Percentiles rank a stretch among this genome's conserved stretches.
Conservation (phyloP, 1,140 invertebrate species). For the Frieseomelitta varia region DNA sequence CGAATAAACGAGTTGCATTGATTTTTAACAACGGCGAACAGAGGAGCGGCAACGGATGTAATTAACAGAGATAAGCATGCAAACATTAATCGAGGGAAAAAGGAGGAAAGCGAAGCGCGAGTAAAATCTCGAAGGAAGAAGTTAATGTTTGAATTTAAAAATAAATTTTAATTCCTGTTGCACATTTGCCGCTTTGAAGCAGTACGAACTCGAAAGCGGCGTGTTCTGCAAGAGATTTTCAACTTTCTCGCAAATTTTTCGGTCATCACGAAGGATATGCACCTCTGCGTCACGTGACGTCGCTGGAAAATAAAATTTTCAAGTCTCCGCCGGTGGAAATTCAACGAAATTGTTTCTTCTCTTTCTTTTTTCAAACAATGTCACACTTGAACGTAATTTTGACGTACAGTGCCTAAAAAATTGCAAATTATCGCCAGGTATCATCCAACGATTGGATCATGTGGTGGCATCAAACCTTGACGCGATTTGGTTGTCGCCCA, state of each 20-base stretch:
- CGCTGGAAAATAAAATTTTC: background rate
- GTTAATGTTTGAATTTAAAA: background rate
- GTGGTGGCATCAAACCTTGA: slow-evolving; percentile 84
- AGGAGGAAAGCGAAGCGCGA: background rate
- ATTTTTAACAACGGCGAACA: background rate
- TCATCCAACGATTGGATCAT: slow-evolving; percentile 77
- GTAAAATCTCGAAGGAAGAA: background rate
- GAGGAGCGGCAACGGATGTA: background rate
- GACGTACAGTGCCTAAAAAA: no score
- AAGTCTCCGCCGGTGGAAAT: no score
- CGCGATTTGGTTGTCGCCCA: slow-evolving; percentile 87
- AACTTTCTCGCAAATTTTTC: background rate
- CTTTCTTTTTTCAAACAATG: background rate
- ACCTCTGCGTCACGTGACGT: no score
- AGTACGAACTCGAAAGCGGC: background rate
- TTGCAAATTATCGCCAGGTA: slow-evolving; percentile 49
- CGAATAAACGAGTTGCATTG: no score
- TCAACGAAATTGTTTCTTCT: no score
- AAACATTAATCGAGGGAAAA: background rate
- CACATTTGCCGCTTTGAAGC: background rate
- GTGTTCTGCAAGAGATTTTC: background rate
- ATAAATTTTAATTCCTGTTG: background rate
- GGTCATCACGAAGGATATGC: background rate
- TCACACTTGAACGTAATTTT: background rate
- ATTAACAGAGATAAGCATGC: slow-evolving; percentile 1